Percentiles rank a stretch among this genome's conserved stretches.
phyloP scores from a whole-genome alignment of 2,113 vertebrate genomes.

The Tonatia bakeri region DNA sequence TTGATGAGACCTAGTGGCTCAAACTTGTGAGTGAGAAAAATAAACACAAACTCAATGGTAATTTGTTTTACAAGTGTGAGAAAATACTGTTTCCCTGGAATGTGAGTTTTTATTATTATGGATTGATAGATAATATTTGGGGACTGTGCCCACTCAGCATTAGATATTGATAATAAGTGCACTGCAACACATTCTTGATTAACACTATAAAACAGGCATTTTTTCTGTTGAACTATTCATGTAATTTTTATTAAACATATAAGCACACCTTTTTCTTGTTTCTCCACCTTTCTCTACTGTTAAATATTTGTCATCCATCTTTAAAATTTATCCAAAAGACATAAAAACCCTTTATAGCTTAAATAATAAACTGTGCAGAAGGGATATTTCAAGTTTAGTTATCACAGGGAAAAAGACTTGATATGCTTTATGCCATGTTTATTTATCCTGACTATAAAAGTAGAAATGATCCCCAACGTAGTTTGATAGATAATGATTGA shows the following conservation, averaged over 20 bases:
- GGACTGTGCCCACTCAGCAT: not conserved
- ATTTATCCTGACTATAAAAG: conserved; percentile 33
- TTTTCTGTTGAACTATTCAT: not conserved
- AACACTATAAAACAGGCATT: not conserved
- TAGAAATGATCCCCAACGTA: conserved; percentile 48
- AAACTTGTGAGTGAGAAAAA: not conserved
- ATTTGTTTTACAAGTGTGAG: conserved; percentile 8
- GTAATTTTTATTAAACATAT: not conserved
- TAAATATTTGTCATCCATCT: not conserved
- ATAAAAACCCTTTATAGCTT: not conserved
- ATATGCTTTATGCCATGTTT: conserved; percentile 59
- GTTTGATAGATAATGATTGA: conserved; percentile 41
- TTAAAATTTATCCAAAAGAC: not conserved
- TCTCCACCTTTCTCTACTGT: not conserved
- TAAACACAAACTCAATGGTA: not conserved
- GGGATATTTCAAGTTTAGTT: not conserved
- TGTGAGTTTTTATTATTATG: not conserved
- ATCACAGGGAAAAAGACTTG: not conserved
- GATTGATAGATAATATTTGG: not conserved
- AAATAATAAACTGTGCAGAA: not conserved
- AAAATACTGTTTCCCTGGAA: not conserved
- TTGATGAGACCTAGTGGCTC: not conserved
- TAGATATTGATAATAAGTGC: not conserved
- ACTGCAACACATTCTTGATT: not conserved
- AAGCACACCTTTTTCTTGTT: not conserved